Conservation (phyloP, 2,113 vertebrate species). For the Tauraco erythrolophus region DNA sequence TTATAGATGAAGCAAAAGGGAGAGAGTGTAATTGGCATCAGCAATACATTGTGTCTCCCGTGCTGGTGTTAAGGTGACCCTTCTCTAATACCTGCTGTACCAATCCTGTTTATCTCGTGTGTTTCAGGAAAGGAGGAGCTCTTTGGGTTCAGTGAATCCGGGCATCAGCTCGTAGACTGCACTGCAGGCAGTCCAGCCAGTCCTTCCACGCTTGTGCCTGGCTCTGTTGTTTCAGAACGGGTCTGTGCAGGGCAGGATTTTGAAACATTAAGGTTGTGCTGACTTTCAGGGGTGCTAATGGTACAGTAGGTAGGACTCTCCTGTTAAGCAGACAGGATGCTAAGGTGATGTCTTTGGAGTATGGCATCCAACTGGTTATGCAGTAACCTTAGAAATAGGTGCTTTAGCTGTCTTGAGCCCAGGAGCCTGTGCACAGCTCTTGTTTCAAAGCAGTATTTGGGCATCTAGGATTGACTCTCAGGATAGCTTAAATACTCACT, state of each 20-base stretch:
- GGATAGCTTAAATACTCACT: background rate
- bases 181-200: background rate
- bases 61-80: slow-evolving; percentile 10
- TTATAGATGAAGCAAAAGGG: background rate
- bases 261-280: background rate
- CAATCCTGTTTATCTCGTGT: background rate
- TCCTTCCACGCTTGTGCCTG: background rate
- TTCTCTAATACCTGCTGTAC: background rate
- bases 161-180: background rate
- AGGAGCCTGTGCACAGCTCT: background rate
- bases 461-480: background rate
- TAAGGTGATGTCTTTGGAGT: background rate
- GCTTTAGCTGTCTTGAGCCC: background rate
- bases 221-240: background rate
- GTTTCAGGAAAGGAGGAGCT: background rate
- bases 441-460: background rate
- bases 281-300: background rate
- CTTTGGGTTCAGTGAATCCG: background rate
- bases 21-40: background rate
- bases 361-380: background rate
- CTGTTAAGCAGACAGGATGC: background rate
- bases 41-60: background rate
- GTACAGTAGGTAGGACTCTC: background rate
- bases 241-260: background rate
- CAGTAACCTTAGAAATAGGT: background rate